These are phyloP conservation scores for Eilema caniola DNA, from an alignment of 2,888 invertebrate species.

Conservation along the genomic window DNA sequence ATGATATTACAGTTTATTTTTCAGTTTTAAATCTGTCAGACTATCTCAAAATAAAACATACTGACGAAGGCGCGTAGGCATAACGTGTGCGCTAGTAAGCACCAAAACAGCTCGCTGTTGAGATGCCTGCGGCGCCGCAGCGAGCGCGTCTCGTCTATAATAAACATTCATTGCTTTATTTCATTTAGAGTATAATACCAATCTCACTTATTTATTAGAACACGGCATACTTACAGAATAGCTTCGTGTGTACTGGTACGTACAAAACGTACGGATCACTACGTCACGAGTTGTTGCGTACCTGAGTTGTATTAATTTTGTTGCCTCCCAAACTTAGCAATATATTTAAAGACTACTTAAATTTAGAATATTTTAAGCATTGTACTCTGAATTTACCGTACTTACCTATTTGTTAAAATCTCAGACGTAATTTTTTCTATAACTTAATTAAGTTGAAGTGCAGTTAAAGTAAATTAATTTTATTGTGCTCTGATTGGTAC, in stretches of 20 bases:
- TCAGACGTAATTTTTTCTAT: not conserved
- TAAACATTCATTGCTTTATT: slow-evolving; percentile 76
- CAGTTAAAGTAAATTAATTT: slow-evolving; percentile 7
- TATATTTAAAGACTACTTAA: not conserved
- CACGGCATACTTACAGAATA: slow-evolving; percentile 5
- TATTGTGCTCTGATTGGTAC: not conserved
- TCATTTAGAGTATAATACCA: slow-evolving; percentile 68
- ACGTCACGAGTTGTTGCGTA: not conserved
- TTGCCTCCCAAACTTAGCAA: not conserved
- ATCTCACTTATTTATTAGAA: slow-evolving; percentile 58
- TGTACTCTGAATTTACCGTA: not conserved
- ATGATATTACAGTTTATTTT: slow-evolving; percentile 13
- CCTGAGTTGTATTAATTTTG: not conserved
- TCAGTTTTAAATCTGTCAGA: slow-evolving; percentile 47
- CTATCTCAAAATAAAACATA: slow-evolving; percentile 55
- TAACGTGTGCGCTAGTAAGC: slow-evolving; percentile 38
- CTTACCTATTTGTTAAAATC: slow-evolving; percentile 5
- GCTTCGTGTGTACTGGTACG: not conserved
- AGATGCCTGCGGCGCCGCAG: slow-evolving; percentile 46
- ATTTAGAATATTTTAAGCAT: not conserved
- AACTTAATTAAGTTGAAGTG: slow-evolving; percentile 6
- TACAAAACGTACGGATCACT: not conserved
- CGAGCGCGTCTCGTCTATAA: slow-evolving; percentile 63
- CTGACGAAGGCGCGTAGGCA: slow-evolving; percentile 41
- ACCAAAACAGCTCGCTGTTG: slow-evolving; percentile 50